These are phyloP conservation scores for Hepsetus odoe DNA, from an alignment of 2,113 vertebrate species.

Conservation along the genomic window DNA sequence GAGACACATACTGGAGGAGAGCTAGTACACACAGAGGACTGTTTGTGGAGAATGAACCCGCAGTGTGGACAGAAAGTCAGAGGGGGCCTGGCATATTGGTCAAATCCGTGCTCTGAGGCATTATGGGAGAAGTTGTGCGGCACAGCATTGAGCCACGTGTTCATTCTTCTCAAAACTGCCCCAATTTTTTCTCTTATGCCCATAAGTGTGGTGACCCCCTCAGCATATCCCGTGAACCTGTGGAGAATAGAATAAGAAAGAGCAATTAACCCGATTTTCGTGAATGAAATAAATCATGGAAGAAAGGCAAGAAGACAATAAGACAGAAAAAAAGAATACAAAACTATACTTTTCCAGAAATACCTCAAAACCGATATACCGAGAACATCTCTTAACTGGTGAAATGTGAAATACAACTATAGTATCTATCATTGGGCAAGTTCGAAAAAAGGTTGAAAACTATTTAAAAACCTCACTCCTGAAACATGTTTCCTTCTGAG, in stretches of 20 bases:
- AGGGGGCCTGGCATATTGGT: conserved; percentile 15
- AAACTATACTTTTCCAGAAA: no score
- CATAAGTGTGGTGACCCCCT: conserved; percentile 66
- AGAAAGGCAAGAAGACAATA: neutral
- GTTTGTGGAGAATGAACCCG: conserved; percentile 25
- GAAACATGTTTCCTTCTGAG: no score
- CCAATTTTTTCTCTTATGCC: conserved; percentile 63
- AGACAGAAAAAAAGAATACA: no score
- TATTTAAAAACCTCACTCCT: no score
- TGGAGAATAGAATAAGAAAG: conserved; percentile 57
- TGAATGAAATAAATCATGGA: neutral
- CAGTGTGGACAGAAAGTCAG: conserved; percentile 27
- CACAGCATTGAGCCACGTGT: conserved; percentile 63
- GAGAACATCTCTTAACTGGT: no score
- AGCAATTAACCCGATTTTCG: neutral
- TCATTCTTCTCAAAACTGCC: conserved; percentile 71
- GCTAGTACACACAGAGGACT: neutral
- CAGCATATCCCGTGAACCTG: conserved; percentile 62
- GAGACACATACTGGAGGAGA: conserved; percentile 42
- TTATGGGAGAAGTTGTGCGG: conserved; percentile 58
- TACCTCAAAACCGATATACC: no score
- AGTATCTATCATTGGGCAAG: no score
- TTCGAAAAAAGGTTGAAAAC: no score
- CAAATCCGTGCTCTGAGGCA: conserved; percentile 38
- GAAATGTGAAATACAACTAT: no score